A percentile compares a stretch with the other conserved stretches of the same genome.
Evolutionary conservation across 1,140 invertebrate species (phyloP).

Genomic region (Eulimnadia texana): DNA sequence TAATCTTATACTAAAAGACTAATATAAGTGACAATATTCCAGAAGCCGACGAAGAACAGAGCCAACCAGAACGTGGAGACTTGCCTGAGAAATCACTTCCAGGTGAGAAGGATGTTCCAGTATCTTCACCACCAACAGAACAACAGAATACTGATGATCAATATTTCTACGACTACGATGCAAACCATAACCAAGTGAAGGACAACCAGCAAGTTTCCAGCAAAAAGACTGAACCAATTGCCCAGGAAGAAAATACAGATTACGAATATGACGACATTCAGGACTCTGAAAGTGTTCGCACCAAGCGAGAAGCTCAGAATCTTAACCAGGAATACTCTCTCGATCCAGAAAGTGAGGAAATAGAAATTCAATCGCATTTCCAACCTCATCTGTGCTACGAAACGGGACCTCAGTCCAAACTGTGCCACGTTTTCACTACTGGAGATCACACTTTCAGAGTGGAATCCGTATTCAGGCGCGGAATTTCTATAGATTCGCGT

Average conservation of each 20-base stretch:
- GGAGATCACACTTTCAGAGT: neutral
- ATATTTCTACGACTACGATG: constrained; percentile 9
- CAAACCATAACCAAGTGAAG: neutral
- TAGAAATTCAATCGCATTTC: neutral
- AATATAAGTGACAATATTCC: neutral
- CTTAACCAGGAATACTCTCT: neutral
- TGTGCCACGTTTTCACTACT: constrained; percentile 5
- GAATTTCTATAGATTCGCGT: neutral
- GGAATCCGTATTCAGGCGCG: neutral
- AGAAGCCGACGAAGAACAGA: neutral
- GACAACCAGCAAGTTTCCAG: too few relatives aligned
- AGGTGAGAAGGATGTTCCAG: neutral
- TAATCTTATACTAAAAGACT: neutral
- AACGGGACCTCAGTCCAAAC: neutral
- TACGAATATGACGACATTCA: neutral
- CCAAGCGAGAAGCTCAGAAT: neutral
- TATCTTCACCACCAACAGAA: too few relatives aligned
- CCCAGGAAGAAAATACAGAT: too few relatives aligned
- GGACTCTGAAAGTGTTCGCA: neutral
- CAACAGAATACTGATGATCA: neutral
- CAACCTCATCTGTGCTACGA: neutral
- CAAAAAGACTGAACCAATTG: neutral
- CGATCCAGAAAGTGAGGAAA: neutral
- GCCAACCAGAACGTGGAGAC: constrained; percentile 7
- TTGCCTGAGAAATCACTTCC: constrained; percentile 1